These are phyloP conservation scores for Octopus bimaculoides DNA, from an alignment of 1,140 invertebrate genomes.

Conservation along the genomic window DNA sequence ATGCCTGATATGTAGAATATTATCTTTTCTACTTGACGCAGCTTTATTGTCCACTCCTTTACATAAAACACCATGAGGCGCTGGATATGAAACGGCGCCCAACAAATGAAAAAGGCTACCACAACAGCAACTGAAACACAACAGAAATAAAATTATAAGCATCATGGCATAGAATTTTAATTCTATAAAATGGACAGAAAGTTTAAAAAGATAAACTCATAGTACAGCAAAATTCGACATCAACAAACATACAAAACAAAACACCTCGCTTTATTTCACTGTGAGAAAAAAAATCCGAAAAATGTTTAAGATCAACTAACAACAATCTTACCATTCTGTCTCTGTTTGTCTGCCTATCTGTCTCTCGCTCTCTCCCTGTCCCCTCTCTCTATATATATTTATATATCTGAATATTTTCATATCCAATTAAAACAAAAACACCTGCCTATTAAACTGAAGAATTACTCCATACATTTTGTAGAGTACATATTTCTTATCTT, in stretches of 20 bases:
- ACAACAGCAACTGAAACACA: constrained; percentile 71
- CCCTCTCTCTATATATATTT: no score
- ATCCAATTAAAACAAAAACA: background rate
- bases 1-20: constrained; percentile 55
- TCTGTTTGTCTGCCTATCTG: no score
- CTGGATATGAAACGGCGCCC: constrained; percentile 89
- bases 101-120: constrained; percentile 88
- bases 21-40: constrained; percentile 32
- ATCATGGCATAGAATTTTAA: background rate
- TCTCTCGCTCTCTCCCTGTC: no score
- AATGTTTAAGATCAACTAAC: no score
- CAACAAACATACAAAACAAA: background rate
- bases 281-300: no score
- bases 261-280: background rate
- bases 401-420: no score
- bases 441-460: background rate
- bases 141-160: background rate
- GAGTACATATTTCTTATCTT: background rate
- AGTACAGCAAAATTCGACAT: background rate
- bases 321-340: no score
- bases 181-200: background rate
- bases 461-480: background rate
- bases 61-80: constrained; percentile 76
- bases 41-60: constrained; percentile 30
- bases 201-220: background rate